Evolutionary conservation across 2,797 vertebrate genomes (phyloP).

Genomic region (Lateolabrax maculatus): DNA sequence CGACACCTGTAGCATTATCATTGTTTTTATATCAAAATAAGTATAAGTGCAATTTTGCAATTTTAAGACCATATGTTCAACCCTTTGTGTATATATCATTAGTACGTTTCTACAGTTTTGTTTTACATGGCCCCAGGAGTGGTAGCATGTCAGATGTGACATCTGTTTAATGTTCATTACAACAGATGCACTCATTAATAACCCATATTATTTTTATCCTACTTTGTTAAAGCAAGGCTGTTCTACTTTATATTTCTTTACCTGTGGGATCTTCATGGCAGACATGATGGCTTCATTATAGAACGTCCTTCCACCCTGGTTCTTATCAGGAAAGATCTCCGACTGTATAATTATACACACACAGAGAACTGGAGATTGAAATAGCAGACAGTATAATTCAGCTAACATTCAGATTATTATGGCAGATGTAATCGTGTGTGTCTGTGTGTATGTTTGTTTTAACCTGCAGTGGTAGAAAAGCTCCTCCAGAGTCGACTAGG

Average conservation of each 20-base stretch:
- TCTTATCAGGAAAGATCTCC: constrained; percentile 93
- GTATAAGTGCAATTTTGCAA: no score
- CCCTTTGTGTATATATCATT: no score
- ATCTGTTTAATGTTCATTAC: not conserved
- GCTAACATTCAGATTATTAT: not conserved
- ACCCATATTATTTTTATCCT: not conserved
- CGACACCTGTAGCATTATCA: constrained; percentile 84
- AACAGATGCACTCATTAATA: not conserved
- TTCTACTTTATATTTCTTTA: constrained; percentile 52
- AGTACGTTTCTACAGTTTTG: not conserved
- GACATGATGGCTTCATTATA: constrained; percentile 94
- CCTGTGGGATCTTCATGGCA: constrained; percentile 92
- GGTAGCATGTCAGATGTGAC: not conserved
- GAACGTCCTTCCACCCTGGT: constrained; percentile 89
- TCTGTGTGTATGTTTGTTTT: constrained; percentile 14
- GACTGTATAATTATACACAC: constrained; percentile 79
- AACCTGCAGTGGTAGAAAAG: constrained; percentile 92
- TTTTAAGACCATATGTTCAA: no score
- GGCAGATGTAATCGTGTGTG: not conserved
- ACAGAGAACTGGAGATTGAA: not conserved
- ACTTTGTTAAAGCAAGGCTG: not conserved
- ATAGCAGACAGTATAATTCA: not conserved
- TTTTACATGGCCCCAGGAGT: not conserved
- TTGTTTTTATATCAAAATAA: not conserved
- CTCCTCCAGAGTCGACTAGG: constrained; percentile 90